These are phyloP conservation scores for Sander lucioperca DNA, from an alignment of 2,113 vertebrate species.

Conservation along the genomic window DNA sequence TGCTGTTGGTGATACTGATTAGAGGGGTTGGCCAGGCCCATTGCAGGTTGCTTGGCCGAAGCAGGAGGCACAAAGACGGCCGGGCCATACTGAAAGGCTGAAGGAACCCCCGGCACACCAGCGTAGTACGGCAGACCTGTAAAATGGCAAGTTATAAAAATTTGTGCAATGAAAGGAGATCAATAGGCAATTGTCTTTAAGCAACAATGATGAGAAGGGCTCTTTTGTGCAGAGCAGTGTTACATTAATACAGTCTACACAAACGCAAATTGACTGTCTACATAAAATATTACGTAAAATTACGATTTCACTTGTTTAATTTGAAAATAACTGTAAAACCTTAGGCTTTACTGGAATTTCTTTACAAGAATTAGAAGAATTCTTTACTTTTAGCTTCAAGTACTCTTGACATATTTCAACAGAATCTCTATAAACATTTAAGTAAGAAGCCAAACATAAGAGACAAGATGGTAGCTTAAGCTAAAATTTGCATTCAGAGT, in stretches of 20 bases:
- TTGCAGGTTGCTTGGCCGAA: constrained; percentile 92
- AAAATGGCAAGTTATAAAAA: neutral
- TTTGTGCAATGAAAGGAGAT: neutral
- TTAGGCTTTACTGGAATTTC: neutral
- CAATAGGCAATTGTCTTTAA: neutral
- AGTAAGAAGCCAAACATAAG: neutral
- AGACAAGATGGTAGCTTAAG: neutral
- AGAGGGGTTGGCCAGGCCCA: constrained; percentile 87
- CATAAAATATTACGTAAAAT: too few relatives aligned
- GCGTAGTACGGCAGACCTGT: constrained; percentile 93
- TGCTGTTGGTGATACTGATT: constrained; percentile 94
- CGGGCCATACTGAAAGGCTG: constrained; percentile 96
- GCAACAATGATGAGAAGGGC: neutral
- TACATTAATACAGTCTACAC: neutral
- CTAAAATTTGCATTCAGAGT: neutral
- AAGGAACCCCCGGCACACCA: constrained; percentile 91
- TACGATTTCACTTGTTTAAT: neutral
- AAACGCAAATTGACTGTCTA: neutral
- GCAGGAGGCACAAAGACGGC: constrained; percentile 95
- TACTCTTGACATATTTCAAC: neutral
- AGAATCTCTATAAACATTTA: neutral
- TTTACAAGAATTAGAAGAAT: neutral
- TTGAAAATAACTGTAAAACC: neutral
- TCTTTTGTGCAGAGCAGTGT: neutral
- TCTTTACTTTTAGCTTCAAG: neutral